Conservation (phyloP, 2,888 invertebrate genomes). For the Meta bourneti region DNA sequence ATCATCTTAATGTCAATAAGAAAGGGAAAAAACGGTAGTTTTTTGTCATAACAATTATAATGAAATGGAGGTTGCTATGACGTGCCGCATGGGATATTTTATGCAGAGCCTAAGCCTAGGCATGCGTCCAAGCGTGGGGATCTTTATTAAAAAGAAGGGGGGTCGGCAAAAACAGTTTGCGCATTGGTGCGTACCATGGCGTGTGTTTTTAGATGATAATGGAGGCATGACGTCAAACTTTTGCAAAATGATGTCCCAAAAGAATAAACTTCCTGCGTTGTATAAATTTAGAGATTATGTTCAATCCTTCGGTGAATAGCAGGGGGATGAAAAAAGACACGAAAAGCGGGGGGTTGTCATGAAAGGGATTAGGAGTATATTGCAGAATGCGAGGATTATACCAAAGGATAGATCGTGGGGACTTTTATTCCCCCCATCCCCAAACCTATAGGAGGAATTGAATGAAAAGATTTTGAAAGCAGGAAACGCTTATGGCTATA, state of each 20-base stretch:
- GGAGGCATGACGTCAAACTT: conserved; percentile 68
- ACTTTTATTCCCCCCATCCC: conserved; percentile 2
- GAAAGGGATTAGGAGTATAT: conserved; percentile 72
- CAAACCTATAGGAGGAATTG: conserved; percentile 52
- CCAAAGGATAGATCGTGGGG: conserved; percentile 42
- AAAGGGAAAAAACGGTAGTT: conserved; percentile 9
- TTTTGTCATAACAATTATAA: conserved; percentile 59
- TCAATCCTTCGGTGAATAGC: conserved; percentile 65
- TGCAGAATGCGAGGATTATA: conserved; percentile 69
- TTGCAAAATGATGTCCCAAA: conserved; percentile 72
- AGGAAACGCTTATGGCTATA: conserved; percentile 68
- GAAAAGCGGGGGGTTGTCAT: conserved; percentile 62
- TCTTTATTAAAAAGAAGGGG: conserved; percentile 54
- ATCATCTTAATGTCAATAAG: conserved; percentile 2
- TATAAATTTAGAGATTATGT: conserved; percentile 74
- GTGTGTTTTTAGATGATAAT: conserved; percentile 73
- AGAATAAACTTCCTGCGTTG: conserved; percentile 68
- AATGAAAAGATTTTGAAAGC: conserved; percentile 65
- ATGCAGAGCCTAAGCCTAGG: conserved; percentile 34
- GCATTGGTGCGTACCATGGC: conserved; percentile 53
- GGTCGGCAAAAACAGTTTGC: conserved; percentile 55
- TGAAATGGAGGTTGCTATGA: conserved; percentile 25
- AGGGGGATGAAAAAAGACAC: conserved; percentile 44
- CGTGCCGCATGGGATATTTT: conserved; percentile 52
- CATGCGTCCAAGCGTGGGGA: conserved; percentile 30